Base-by-base conservation (phyloP, 2,888 invertebrate species). In the Acrocera orbiculus region DNA sequence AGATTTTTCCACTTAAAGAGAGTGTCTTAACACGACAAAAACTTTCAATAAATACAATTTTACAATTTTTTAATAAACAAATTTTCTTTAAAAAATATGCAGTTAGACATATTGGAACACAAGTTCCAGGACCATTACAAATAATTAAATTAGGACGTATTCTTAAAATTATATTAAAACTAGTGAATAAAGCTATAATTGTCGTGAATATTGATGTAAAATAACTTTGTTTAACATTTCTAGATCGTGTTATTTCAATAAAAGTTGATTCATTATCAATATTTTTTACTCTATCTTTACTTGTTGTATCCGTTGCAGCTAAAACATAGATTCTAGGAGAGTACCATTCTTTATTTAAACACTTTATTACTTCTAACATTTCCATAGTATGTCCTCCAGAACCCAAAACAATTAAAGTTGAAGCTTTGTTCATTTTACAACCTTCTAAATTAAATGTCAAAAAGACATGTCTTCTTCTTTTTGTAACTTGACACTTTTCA, bases 81-180 rank as follows among this genome's bases (percentile, higher is more conserved):
- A 76, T 54, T 39, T 76, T 66, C 55, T 77, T 77, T 43, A 79
- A 63, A 1, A 89, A 29, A 52, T 82, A 81, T 11, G 76, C 78
- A 34, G 79, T 67, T 34, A 79, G 46, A 62, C 90, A 90, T 35
- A 93, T 64, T 4, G 96, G 96, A 38, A 98, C 69, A 58, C 96
- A 95, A 5, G 92, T 95, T 6, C 95, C 95, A 27, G 96, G 96
- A 0, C 98, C 96, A 64, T 96, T 93, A 59, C 85, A 89, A 30
- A 90, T 61, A 46, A 90, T 69, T 45, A 92, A 53, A 55, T 87
- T 74, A 2, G 95, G 93, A 42, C 67, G 69, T 46, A 74, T 67
- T 30, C 60, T 65, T 45, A 71, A 65, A 20, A 89, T 58, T 11
- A 85, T 45, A 36, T 79, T 79, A 47, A 83, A 54, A 33, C 76